These are phyloP conservation scores for Calliopsis andreniformis DNA, from an alignment of 1,140 invertebrate genomes.

Conservation along the genomic window DNA sequence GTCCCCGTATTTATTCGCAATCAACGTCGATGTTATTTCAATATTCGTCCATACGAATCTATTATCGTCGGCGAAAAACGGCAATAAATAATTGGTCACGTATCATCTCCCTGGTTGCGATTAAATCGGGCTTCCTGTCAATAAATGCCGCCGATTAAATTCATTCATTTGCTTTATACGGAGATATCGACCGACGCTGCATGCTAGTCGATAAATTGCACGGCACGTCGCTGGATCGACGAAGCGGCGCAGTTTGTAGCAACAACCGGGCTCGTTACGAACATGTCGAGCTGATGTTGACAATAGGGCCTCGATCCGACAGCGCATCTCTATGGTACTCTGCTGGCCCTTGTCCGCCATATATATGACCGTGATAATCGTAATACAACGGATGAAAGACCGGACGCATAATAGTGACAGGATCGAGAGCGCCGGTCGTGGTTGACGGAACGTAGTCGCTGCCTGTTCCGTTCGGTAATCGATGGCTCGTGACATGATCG, in stretches of 20 bases:
- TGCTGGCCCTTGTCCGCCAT: constrained; percentile 29
- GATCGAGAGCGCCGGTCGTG: constrained; percentile 56
- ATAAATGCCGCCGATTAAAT: constrained; percentile 28
- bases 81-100: constrained; percentile 1
- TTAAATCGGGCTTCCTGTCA: constrained; percentile 1
- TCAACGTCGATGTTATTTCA: background rate
- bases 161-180: constrained; percentile 24
- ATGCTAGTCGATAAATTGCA: constrained; percentile 50
- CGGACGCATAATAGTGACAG: constrained; percentile 66
- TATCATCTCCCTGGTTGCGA: background rate
- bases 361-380: constrained; percentile 68
- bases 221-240: constrained; percentile 1
- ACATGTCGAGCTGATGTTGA: constrained; percentile 46
- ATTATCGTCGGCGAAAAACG: background rate
- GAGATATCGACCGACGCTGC: constrained; percentile 37
- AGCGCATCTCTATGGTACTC: constrained; percentile 42
- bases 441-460: constrained; percentile 38
- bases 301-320: constrained; percentile 61
- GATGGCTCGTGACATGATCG: constrained; percentile 46
- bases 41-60: background rate
- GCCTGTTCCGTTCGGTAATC: constrained; percentile 44
- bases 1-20: too few relatives aligned
- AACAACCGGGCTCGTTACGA: constrained; percentile 66
- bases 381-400: constrained; percentile 64
- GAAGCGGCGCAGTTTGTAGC: constrained; percentile 50